phyloP scores from a whole-genome alignment of 2,797 vertebrate species.

The Pteronotus mesoamericanus region DNA sequence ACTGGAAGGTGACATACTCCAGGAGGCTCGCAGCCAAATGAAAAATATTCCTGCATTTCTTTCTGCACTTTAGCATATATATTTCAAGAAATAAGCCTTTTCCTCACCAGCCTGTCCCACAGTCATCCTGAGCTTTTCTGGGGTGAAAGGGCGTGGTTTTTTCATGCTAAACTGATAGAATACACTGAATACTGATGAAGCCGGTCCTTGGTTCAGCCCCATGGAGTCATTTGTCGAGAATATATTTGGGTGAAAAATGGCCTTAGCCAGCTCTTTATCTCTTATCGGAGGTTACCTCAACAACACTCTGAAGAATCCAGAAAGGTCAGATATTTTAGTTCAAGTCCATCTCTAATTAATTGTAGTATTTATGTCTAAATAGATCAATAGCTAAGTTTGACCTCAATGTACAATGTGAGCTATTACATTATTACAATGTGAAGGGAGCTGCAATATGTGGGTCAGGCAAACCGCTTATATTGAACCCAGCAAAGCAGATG shows the following conservation, averaged over 20 bases:
- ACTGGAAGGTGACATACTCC: not conserved
- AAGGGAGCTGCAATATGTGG: constrained; percentile 62
- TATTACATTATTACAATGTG: constrained; percentile 68
- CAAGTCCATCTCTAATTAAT: constrained; percentile 78
- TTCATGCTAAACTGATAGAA: not conserved
- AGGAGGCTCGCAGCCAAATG: not conserved
- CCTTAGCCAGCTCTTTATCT: not conserved
- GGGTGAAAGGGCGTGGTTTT: not conserved
- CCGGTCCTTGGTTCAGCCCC: not conserved
- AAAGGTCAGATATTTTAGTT: constrained; percentile 63
- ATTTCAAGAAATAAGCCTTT: not conserved
- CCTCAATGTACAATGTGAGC: constrained; percentile 68
- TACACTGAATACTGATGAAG: not conserved
- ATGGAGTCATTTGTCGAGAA: not conserved
- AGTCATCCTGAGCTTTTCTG: not conserved
- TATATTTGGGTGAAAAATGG: not conserved
- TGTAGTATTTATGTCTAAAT: constrained; percentile 73
- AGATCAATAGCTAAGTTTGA: constrained; percentile 76
- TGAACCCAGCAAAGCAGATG: constrained; percentile 48
- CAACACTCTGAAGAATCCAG: constrained; percentile 4
- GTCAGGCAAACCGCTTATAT: constrained; percentile 74
- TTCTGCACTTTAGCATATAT: not conserved
- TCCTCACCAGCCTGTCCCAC: not conserved
- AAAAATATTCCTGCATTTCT: constrained; percentile 37
- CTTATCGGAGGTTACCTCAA: not conserved